Conservation (phyloP, 2,888 invertebrate genomes). For the Mesoligia furuncula region DNA sequence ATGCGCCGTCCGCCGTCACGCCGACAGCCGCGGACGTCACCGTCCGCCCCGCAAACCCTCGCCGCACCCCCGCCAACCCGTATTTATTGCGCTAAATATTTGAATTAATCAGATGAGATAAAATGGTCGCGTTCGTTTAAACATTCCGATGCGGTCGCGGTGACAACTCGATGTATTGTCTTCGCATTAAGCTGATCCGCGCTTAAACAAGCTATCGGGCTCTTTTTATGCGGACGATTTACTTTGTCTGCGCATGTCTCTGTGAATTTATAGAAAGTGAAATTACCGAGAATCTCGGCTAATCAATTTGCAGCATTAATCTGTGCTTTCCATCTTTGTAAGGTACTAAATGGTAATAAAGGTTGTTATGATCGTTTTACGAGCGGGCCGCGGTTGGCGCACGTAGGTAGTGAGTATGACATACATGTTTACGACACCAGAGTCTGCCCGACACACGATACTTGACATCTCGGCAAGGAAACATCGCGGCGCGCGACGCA, state of each 20-base stretch:
- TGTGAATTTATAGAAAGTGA: constrained; percentile 65
- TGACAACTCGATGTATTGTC: constrained; percentile 90
- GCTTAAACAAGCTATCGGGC: constrained; percentile 78
- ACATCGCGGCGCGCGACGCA: constrained; percentile 79
- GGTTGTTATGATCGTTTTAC: constrained; percentile 82
- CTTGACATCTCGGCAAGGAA: constrained; percentile 82
- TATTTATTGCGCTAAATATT: constrained; percentile 90
- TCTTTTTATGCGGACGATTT: constrained; percentile 74
- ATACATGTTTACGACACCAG: constrained; percentile 86
- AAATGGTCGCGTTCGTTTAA: constrained; percentile 87
- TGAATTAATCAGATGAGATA: constrained; percentile 90
- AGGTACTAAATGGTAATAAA: constrained; percentile 73
- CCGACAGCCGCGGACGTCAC: constrained; percentile 75
- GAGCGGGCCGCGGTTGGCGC: constrained; percentile 74
- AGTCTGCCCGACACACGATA: constrained; percentile 85
- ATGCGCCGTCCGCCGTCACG: constrained; percentile 82
- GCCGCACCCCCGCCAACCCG: constrained; percentile 71
- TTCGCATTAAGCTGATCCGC: constrained; percentile 81
- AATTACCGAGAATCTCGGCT: constrained; percentile 55
- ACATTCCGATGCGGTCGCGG: constrained; percentile 88
- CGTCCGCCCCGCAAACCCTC: constrained; percentile 72
- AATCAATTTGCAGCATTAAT: constrained; percentile 69
- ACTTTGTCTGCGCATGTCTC: constrained; percentile 60
- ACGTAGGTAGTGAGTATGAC: constrained; percentile 84
- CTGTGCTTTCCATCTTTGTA: constrained; percentile 68